Base-by-base conservation (phyloP, 1,140 invertebrate species). In the Latrodectus geometricus region DNA sequence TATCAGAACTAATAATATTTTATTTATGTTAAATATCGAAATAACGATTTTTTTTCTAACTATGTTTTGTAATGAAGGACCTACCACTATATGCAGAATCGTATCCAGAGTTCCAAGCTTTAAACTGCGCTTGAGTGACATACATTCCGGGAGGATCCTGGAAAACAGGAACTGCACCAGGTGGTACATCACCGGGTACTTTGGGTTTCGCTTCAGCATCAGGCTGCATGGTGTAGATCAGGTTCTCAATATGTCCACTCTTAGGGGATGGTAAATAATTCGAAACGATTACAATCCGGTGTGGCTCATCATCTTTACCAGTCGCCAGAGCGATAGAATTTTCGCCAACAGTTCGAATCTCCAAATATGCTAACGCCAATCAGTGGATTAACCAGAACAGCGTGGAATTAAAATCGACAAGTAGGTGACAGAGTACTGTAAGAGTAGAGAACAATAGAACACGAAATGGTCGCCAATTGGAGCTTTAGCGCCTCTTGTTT, bases 61-160 rank as follows among this genome's bases (percentile, higher is more conserved):
- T 35, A 35, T 5, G 35, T 35, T 35, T 35, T 35, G 35, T 35
- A 35, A 5, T 35, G 1, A 35, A 35, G 35, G 15, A 84, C 81
- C 68, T 74, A 84, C 81, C 83, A 72, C 83, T 77, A 17, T 66
- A 68, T 11, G 56, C 17, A 11, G 49, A 21, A 78, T 86, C 75
- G 14, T 86, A 86, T 70, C 83, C 83, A 15, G 74, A 61, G 20
- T 54, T 86, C 74, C 74, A 86, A 0, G 49, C 21, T n/a, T 50
- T 77, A 23, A 77, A 86, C 8, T 86, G 83, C 8, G 83, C 21
- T 20, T 66, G 74, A 1, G 83, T 69, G 4, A 78, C 50, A 54
- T 70, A 78, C 4, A 78, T 78, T 17, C 83, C 83, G 15, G 72
- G 35, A 9, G 81, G 81, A 12, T 83, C 81, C 8, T 61, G 52